Conservation (phyloP, 2,888 invertebrate genomes). For the Nowickia ferox region DNA sequence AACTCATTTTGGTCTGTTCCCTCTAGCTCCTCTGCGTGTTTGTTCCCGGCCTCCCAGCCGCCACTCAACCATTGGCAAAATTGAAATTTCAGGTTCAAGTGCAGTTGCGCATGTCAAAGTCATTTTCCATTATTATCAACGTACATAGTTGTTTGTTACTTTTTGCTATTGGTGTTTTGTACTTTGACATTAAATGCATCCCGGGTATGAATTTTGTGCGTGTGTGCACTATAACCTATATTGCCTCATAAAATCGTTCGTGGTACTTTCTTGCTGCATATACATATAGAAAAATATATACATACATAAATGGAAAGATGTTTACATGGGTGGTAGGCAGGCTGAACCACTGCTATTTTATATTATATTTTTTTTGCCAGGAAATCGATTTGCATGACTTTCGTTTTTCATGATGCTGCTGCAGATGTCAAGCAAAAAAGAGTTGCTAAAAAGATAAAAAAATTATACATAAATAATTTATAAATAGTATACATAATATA, state of each 20-base stretch:
- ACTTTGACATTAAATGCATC: constrained; percentile 70
- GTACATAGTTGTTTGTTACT: constrained; percentile 5
- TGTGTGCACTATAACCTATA: constrained; percentile 22
- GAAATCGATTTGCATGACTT: not conserved
- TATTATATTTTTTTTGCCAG: not conserved
- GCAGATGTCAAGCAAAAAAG: too few relatives aligned
- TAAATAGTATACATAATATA: too few relatives aligned
- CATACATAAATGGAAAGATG: not conserved
- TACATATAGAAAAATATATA: not conserved
- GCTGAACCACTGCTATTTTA: constrained; percentile 14
- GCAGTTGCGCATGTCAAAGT: constrained; percentile 80
- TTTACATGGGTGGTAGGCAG: not conserved
- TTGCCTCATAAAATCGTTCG: not conserved
- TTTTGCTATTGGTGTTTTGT: constrained; percentile 9
- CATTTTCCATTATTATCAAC: constrained; percentile 62
- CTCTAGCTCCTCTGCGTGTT: not conserved
- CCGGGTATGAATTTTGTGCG: constrained; percentile 20
- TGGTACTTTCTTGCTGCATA: not conserved
- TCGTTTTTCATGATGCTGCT: too few relatives aligned
- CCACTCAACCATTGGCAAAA: constrained; percentile 40
- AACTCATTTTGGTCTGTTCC: not conserved
- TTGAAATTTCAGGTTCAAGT: constrained; percentile 83
- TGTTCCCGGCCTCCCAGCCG: constrained; percentile 20
- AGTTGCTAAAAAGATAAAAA: not conserved
- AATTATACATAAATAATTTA: not conserved